Conservation (phyloP, 2,797 vertebrate species). For the Leptoclinus maculatus region DNA sequence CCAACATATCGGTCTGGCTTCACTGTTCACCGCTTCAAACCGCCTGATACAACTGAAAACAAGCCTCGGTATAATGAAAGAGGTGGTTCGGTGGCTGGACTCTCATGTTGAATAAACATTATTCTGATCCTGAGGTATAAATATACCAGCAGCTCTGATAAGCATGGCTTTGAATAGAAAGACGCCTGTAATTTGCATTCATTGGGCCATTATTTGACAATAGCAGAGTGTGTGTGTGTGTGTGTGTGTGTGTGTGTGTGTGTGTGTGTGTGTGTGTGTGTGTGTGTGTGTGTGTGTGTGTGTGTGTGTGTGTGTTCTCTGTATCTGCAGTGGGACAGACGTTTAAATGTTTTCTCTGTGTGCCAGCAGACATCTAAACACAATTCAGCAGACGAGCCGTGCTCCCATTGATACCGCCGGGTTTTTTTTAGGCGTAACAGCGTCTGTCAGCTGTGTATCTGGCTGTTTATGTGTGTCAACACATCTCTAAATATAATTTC, state of each 20-base stretch:
- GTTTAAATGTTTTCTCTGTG: constrained; percentile 44
- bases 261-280: constrained; percentile 10
- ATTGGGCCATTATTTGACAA: constrained; percentile 31
- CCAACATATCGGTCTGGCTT: not conserved
- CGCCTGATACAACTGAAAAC: constrained; percentile 4
- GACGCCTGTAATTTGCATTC: constrained; percentile 52
- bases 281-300: constrained; percentile 21
- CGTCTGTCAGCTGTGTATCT: constrained; percentile 44
- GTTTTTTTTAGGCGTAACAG: constrained; percentile 15
- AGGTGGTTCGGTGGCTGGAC: constrained; percentile 26
- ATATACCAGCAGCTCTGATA: constrained; percentile 42
- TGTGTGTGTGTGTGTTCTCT: constrained; percentile 18
- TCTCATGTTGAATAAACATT: constrained; percentile 47
- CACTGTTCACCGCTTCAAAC: not conserved
- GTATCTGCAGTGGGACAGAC: constrained; percentile 49
- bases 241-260: constrained; percentile 12
- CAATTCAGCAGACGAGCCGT: constrained; percentile 44
- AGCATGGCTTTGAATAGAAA: constrained; percentile 29
- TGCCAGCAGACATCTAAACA: constrained; percentile 64
- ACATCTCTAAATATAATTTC: constrained; percentile 70
- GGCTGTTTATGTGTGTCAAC: constrained; percentile 10
- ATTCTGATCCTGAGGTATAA: constrained; percentile 47
- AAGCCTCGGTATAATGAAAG: constrained; percentile 28
- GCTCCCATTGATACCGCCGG: constrained; percentile 58
- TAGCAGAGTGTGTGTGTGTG: not conserved